phyloP scores from a whole-genome alignment of 2,797 vertebrate genomes.

The Betta splendens region DNA sequence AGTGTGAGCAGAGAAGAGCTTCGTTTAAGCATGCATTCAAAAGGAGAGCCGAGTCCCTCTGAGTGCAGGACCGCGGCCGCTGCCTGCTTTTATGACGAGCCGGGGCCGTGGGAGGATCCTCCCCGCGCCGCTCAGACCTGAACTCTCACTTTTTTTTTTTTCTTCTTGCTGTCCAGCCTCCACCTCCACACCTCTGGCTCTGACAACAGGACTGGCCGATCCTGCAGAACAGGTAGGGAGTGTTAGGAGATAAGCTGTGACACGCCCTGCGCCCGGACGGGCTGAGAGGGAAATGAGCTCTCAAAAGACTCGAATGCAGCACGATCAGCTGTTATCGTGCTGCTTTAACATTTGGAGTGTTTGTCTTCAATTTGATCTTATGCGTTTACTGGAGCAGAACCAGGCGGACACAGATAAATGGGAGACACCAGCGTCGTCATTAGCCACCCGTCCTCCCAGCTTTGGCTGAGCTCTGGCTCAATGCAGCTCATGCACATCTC shows the following conservation, averaged over 20 bases:
- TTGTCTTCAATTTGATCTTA: too few relatives aligned
- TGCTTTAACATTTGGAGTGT: too few relatives aligned
- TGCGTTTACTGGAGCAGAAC: too few relatives aligned
- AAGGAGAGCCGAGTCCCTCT: constrained; percentile 84
- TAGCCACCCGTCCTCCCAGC: too few relatives aligned
- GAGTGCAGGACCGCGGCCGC: constrained; percentile 61
- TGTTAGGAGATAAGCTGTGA: constrained; percentile 70
- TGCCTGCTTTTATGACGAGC: constrained; percentile 64
- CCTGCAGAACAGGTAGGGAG: constrained; percentile 82
- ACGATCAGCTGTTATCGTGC: too few relatives aligned
- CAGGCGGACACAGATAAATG: too few relatives aligned
- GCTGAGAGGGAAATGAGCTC: constrained; percentile 14
- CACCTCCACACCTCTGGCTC: constrained; percentile 25
- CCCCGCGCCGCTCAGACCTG: constrained; percentile 46
- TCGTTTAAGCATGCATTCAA: constrained; percentile 67
- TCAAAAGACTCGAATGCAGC: too few relatives aligned
- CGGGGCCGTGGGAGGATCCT: constrained; percentile 51
- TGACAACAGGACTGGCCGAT: constrained; percentile 65
- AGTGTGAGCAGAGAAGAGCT: constrained; percentile 46
- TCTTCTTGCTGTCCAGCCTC: constrained; percentile 39
- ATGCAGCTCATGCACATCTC: too few relatives aligned
- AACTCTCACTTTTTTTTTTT: constrained; percentile 66
- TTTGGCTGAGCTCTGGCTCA: too few relatives aligned
- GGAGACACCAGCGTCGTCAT: too few relatives aligned
- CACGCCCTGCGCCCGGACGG: constrained; percentile 69